Base-by-base conservation (phyloP, 2,797 vertebrate species). In the Halcyon chelicuti region DNA sequence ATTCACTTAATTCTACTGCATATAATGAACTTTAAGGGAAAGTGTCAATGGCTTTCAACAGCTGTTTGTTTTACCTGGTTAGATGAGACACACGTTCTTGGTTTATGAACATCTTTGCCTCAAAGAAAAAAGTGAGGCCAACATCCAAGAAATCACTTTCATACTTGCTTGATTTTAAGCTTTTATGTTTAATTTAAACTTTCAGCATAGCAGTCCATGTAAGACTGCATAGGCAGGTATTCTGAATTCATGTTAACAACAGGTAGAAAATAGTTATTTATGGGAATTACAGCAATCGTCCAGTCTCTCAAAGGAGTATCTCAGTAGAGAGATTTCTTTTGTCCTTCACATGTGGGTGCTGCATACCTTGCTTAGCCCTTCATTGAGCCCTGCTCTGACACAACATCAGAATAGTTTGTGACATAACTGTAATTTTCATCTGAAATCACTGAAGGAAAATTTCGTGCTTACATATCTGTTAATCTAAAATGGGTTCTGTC, bases 11-110 rank as follows among this genome's bases (percentile, higher is more conserved):
- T 46, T 82, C 16, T 65, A 28, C 8, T 62, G 42, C 26, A 79
- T 17, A 14, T 23, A 17, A 44, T 2, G 28, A 80, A 57, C 3
- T 42, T 26, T 47, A 72, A 88, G 10, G 10, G 18, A 39, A 84
- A 78, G 7, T 14, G 9, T 65, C 21, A 61, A 9, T 8, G 7
- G 29, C 4, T 81, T 80, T 47, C 21, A 74, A 20, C 3, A 7
- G 3, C 5, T 40, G 58, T 37, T 22, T 25, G 21, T 71, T 76
- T 90, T 71, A 52, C 15, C 21, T 63, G 14, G 14, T 42, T 57
- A 74, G 5, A 10, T 5, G 8, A 93, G 93, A 62, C 3, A 52
- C 14, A 7, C 0, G 0, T 42, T 70, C 26, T 35, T 39, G 5
- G 8, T 40, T 86, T 28, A 49, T 13, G 2, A 20, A 28, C 1